Conservation (phyloP, 1,140 invertebrate genomes). For the Chymomyza costata region DNA sequence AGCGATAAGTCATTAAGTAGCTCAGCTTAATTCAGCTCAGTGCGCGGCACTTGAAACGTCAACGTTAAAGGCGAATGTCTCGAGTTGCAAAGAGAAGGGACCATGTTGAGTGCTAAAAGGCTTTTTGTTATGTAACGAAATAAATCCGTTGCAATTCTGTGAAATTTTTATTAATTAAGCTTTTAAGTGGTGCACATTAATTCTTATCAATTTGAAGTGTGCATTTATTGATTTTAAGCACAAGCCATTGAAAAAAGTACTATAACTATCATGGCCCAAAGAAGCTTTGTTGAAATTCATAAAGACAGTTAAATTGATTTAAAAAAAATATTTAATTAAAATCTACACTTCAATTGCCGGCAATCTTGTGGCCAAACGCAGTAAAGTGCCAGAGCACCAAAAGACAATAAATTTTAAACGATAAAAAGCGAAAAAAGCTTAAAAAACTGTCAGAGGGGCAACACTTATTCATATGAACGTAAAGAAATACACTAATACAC, state of each 20-base stretch:
- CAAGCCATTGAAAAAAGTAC: constrained; percentile 33
- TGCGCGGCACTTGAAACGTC: constrained; percentile 33
- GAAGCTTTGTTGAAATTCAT: no score
- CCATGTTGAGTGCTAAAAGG: no score
- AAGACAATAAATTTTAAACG: constrained; percentile 55
- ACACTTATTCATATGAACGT: no score
- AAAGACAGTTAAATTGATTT: no score
- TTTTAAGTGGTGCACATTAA: constrained; percentile 41
- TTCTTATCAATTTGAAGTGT: constrained; percentile 39
- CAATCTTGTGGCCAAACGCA: no score
- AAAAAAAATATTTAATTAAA: not conserved
- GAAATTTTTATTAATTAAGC: constrained; percentile 35
- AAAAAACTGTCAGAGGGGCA: no score
- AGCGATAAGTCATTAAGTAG: constrained; percentile 67
- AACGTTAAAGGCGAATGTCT: constrained; percentile 27
- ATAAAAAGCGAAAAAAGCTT: constrained; percentile 18
- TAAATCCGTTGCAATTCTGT: not conserved
- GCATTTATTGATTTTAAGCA: constrained; percentile 43
- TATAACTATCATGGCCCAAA: constrained; percentile 2
- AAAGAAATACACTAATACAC: constrained; percentile 11
- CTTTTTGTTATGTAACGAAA: constrained; percentile 5
- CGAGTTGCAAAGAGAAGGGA: not conserved
- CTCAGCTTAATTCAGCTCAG: constrained; percentile 36
- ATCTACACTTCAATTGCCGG: not conserved
- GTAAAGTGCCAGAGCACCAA: no score